These are phyloP conservation scores for Euwallacea similis DNA, from an alignment of 1,140 invertebrate species.

Conservation along the genomic window DNA sequence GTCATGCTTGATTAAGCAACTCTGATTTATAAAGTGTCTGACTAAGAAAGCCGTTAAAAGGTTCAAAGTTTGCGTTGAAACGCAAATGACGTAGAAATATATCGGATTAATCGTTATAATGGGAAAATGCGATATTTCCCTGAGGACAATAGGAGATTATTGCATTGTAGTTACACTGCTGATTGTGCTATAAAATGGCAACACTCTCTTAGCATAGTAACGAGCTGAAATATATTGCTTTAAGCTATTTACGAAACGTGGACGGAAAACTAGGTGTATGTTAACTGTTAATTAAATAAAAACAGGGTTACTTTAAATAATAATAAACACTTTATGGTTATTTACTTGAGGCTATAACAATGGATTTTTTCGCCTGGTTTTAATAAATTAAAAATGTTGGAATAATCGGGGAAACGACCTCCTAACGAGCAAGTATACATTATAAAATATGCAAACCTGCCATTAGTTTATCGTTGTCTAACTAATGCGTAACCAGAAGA, in stretches of 20 bases:
- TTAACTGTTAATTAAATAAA: constrained; percentile 1
- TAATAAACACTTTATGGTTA: too few relatives aligned
- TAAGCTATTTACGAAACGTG: constrained; percentile 19
- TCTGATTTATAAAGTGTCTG: constrained; percentile 8
- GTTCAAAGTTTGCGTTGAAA: neutral
- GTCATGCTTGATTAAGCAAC: constrained; percentile 8
- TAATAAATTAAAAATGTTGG: too few relatives aligned
- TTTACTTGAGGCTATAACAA: too few relatives aligned
- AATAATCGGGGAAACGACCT: too few relatives aligned
- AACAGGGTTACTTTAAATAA: neutral
- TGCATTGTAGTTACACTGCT: constrained; percentile 14
- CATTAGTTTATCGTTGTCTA: too few relatives aligned
- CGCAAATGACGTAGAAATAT: too few relatives aligned
- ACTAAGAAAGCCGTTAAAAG: neutral
- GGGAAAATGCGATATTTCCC: too few relatives aligned
- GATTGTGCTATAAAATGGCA: constrained; percentile 19
- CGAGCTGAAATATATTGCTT: constrained; percentile 13
- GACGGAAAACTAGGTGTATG: constrained; percentile 1
- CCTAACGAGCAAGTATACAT: too few relatives aligned
- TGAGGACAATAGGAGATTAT: neutral
- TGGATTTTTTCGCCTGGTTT: too few relatives aligned
- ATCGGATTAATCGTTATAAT: too few relatives aligned
- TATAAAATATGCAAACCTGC: too few relatives aligned
- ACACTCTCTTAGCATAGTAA: constrained; percentile 17
- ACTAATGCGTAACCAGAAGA: too few relatives aligned